Percentiles rank a stretch among this genome's conserved stretches.
phyloP scores from a whole-genome alignment of 2,797 vertebrate genomes.

The Limosa lapponica region DNA sequence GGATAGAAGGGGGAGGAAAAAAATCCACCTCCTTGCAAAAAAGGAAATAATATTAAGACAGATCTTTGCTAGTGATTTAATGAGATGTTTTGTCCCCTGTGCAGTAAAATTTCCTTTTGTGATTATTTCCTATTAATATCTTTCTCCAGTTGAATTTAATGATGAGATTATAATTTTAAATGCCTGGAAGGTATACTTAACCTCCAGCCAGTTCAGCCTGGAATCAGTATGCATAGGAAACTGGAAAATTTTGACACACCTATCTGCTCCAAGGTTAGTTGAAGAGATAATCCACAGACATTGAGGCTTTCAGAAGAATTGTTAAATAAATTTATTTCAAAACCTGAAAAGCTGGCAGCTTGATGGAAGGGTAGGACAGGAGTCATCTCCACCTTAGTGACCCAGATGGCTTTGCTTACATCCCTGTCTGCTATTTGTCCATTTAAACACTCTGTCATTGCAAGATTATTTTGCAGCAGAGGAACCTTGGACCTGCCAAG shows the following conservation, averaged over 20 bases:
- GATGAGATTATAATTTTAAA: not conserved
- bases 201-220: not conserved
- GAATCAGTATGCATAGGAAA: not conserved
- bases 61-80: not conserved
- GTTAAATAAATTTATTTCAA: not conserved
- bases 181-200: not conserved
- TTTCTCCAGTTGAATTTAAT: not conserved
- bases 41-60: not conserved
- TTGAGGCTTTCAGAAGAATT: not conserved
- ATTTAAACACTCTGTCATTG: not conserved
- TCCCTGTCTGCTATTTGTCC: not conserved
- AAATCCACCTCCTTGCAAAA: not conserved
- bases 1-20: fast-evolving
- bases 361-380: not conserved
- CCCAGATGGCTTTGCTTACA: not conserved
- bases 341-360: not conserved
- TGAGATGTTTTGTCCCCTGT: not conserved
- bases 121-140: not conserved
- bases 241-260: not conserved
- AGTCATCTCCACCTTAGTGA: not conserved
- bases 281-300: not conserved
- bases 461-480: not conserved
- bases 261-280: not conserved
- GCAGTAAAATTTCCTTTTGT: not conserved
- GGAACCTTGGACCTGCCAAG: not conserved